A percentile compares a stretch with the other conserved stretches of the same genome.
Conservation (phyloP, 1,140 invertebrate species). For the Lepidostoma basale region DNA sequence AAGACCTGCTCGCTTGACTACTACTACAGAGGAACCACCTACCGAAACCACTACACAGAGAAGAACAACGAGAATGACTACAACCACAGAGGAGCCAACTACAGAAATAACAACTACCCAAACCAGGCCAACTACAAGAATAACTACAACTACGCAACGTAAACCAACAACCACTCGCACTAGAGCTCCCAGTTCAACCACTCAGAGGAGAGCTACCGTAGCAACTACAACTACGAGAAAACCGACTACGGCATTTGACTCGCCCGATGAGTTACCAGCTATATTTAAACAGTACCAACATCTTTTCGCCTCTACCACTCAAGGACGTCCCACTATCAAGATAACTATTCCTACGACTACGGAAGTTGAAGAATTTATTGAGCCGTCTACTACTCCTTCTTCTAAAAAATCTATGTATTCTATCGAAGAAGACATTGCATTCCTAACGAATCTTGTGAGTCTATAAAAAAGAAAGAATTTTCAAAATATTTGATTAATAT, state of each 20-base stretch:
- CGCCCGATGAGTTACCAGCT: too few species aligned
- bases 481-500: not conserved
- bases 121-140: not conserved
- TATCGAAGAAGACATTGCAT: conserved; percentile 59
- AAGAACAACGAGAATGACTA: too few species aligned
- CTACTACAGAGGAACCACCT: not conserved
- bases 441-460: conserved; percentile 59
- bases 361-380: not conserved
- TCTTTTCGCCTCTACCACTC: conserved; percentile 21
- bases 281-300: conserved; percentile 3
- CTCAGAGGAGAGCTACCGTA: conserved; percentile 39
- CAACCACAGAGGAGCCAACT: too few species aligned
- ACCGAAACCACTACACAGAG: too few species aligned
- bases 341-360: conserved; percentile 32
- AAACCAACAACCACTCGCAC: conserved; percentile 36
- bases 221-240: conserved; percentile 42
- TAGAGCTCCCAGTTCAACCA: not conserved
- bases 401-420: conserved; percentile 52
- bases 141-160: conserved; percentile 40
- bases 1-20: conserved; percentile 13
- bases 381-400: conserved; percentile 14
- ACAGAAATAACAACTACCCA: not conserved
- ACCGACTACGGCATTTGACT: not conserved
- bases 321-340: conserved; percentile 22
- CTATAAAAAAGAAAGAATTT: not conserved